Conservation (phyloP, 2,113 vertebrate species). For the Orycteropus afer region DNA sequence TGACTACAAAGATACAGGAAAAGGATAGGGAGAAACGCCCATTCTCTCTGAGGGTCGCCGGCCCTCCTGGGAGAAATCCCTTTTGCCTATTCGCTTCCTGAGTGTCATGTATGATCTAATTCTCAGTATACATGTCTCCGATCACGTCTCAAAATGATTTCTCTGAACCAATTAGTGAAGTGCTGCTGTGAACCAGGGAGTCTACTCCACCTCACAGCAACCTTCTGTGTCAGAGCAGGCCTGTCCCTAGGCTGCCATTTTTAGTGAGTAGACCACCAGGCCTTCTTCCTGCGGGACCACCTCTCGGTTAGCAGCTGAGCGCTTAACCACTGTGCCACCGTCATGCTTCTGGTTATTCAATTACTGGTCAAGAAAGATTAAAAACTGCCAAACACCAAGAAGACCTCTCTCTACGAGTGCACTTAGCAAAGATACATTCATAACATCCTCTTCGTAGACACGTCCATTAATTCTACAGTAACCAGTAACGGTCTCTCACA, state of each 20-base stretch:
- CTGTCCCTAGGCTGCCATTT: no score
- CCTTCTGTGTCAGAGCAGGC: not conserved
- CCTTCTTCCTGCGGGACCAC: no score
- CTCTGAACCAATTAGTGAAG: not conserved
- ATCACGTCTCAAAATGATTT: not conserved
- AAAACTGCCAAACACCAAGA: not conserved
- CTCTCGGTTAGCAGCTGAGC: no score
- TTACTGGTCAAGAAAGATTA: slow-evolving; percentile 2
- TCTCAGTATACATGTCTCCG: not conserved
- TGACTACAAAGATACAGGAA: no score
- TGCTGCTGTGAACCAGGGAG: not conserved
- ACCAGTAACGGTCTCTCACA: not conserved
- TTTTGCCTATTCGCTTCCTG: not conserved
- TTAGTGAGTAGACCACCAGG: no score
- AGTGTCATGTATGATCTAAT: not conserved
- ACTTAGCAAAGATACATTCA: not conserved
- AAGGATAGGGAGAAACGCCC: not conserved
- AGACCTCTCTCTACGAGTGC: not conserved
- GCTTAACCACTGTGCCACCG: no score
- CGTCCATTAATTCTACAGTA: not conserved
- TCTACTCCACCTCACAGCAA: not conserved
- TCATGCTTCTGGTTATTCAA: not conserved
- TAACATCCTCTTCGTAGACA: not conserved
- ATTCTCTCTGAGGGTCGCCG: no score
- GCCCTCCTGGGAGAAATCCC: no score